Percentiles rank a stretch among this genome's conserved stretches.
Evolutionary conservation across 1,140 invertebrate species (phyloP).

Genomic region (Tetranychus urticae): DNA sequence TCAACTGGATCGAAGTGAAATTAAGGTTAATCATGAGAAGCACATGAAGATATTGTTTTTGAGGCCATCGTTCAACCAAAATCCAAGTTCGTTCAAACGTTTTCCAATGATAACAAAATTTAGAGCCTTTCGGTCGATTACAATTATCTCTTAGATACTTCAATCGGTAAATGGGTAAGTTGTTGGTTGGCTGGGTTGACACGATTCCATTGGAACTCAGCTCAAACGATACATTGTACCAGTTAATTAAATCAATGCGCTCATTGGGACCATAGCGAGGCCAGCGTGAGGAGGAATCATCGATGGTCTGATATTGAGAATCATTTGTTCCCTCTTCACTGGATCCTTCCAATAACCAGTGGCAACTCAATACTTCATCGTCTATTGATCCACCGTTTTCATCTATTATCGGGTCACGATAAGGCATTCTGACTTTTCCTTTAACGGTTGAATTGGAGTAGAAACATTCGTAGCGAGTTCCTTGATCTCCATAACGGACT

Average conservation of each 20-base stretch:
- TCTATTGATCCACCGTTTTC: neutral
- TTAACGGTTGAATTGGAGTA: neutral
- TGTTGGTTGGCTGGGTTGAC: neutral
- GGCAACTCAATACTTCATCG: neutral
- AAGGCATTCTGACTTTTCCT: neutral
- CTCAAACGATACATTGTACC: neutral
- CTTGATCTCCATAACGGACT: neutral
- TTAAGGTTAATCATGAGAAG: neutral
- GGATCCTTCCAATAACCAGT: neutral
- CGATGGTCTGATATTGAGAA: neutral
- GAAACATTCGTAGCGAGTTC: neutral
- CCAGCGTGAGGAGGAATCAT: neutral
- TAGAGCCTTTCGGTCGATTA: neutral
- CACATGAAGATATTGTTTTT: neutral
- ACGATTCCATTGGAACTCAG: neutral
- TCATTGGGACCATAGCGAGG: neutral
- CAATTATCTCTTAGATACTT: neutral
- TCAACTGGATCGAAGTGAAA: neutral
- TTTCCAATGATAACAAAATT: neutral
- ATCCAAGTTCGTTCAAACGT: neutral
- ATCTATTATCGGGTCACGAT: neutral
- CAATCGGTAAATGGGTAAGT: neutral
- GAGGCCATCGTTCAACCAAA: neutral
- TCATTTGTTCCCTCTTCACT: no score
- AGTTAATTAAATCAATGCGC: neutral